phyloP scores from a whole-genome alignment of 1,140 invertebrate species.

The Zaprionus davidi region DNA sequence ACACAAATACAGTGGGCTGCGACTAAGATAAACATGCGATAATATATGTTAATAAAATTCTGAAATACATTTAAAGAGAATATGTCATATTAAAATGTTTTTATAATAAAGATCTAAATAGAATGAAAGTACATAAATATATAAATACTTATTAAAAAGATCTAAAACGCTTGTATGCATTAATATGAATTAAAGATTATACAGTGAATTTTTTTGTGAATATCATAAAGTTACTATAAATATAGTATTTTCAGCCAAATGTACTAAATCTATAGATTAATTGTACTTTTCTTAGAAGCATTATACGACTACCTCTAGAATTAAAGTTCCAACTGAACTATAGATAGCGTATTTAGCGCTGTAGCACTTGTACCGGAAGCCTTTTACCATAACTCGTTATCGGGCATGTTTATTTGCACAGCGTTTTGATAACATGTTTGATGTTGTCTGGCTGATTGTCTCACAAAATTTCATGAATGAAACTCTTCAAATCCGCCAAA shows the following conservation, averaged over 20 bases:
- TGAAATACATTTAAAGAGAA: background rate
- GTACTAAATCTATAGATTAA: too few relatives aligned
- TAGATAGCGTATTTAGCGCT: background rate
- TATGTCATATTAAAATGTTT: background rate
- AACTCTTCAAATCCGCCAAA: background rate
- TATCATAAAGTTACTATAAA: too few relatives aligned
- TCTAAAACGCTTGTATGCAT: too few relatives aligned
- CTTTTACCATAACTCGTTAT: background rate
- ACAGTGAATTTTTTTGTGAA: too few relatives aligned
- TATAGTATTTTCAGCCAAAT: too few relatives aligned
- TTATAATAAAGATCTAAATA: too few relatives aligned
- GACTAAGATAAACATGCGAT: background rate
- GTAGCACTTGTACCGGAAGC: background rate
- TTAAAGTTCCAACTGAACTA: background rate
- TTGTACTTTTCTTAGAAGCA: too few relatives aligned
- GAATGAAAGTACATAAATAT: too few relatives aligned
- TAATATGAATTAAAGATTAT: too few relatives aligned
- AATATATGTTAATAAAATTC: background rate
- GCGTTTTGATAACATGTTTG: background rate
- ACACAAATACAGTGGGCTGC: conserved; percentile 20
- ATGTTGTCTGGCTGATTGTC: background rate
- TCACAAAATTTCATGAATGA: background rate
- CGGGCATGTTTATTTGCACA: background rate
- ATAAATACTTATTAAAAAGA: too few relatives aligned
- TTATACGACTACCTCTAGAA: background rate